Conservation (phyloP, 2,888 invertebrate species). For the Acanthosepion esculentum region DNA sequence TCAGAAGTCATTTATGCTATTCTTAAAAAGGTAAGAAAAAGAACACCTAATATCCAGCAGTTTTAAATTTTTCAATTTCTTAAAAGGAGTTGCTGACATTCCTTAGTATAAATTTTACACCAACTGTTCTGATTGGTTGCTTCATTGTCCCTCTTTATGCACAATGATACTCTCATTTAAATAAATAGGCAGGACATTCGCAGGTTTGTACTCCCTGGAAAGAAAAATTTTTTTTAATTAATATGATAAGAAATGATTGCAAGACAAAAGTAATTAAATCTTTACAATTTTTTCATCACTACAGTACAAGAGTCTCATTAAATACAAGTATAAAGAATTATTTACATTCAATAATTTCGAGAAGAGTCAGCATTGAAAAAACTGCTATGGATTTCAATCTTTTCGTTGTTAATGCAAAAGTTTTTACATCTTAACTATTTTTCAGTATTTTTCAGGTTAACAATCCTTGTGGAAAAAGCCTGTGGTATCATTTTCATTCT, state of each 20-base stretch:
- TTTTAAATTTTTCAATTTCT: not conserved
- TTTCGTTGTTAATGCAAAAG: too few relatives aligned
- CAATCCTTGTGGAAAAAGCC: too few relatives aligned
- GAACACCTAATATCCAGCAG: not conserved
- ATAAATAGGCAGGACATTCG: constrained; percentile 51
- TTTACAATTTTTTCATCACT: too few relatives aligned
- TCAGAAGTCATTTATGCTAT: not conserved
- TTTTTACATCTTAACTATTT: too few relatives aligned
- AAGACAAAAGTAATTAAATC: too few relatives aligned
- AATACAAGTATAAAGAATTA: too few relatives aligned
- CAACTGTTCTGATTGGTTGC: not conserved
- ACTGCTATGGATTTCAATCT: too few relatives aligned
- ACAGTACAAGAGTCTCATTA: too few relatives aligned
- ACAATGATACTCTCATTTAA: constrained; percentile 50
- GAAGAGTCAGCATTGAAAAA: too few relatives aligned
- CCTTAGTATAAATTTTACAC: not conserved
- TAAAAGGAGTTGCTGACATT: not conserved
- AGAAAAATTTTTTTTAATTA: not conserved
- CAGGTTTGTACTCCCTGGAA: constrained; percentile 54
- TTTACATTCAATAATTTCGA: too few relatives aligned
- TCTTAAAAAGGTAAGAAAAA: not conserved
- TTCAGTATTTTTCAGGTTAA: too few relatives aligned
- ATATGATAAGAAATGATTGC: not conserved
- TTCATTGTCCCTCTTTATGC: constrained; percentile 43
- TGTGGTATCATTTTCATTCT: too few relatives aligned